phyloP scores from a whole-genome alignment of 1,140 invertebrate species.

The Pollicipes pollicipes region DNA sequence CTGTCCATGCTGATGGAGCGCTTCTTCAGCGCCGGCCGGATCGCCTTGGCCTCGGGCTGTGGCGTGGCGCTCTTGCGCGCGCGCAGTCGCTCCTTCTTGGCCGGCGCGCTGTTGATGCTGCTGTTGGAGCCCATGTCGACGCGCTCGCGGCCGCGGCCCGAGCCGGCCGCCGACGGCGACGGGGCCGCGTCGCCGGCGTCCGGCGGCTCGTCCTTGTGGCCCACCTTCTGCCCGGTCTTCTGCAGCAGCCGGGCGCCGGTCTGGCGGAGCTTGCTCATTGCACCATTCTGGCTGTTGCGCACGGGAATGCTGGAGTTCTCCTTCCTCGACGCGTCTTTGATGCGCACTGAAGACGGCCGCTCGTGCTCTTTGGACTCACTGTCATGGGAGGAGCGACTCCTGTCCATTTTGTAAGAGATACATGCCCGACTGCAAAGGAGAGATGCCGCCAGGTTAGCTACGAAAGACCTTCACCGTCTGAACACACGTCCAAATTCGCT shows the following conservation, averaged over 20 bases:
- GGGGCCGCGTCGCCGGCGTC: neutral
- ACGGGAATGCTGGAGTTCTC: neutral
- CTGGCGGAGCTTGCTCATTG: neutral
- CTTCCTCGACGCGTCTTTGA: neutral
- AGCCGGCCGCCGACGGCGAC: neutral
- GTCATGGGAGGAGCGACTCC: too few relatives aligned
- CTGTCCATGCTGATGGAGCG: neutral
- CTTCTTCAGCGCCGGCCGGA: neutral
- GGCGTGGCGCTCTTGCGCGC: neutral
- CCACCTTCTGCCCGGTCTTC: too few relatives aligned
- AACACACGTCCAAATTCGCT: too few relatives aligned
- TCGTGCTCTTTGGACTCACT: too few relatives aligned
- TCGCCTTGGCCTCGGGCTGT: neutral
- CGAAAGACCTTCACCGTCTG: too few relatives aligned
- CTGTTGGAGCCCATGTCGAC: neutral
- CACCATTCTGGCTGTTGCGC: neutral
- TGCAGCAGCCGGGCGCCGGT: too few relatives aligned
- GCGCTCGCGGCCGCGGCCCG: neutral
- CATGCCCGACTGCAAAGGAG: too few relatives aligned
- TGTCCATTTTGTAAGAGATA: too few relatives aligned
- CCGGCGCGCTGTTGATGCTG: neutral
- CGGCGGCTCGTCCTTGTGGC: too few relatives aligned
- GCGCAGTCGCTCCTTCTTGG: neutral
- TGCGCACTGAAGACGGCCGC: too few relatives aligned
- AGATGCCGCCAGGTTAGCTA: too few relatives aligned